phyloP scores from a whole-genome alignment of 2,888 invertebrate genomes.

The Saturnia pavonia region DNA sequence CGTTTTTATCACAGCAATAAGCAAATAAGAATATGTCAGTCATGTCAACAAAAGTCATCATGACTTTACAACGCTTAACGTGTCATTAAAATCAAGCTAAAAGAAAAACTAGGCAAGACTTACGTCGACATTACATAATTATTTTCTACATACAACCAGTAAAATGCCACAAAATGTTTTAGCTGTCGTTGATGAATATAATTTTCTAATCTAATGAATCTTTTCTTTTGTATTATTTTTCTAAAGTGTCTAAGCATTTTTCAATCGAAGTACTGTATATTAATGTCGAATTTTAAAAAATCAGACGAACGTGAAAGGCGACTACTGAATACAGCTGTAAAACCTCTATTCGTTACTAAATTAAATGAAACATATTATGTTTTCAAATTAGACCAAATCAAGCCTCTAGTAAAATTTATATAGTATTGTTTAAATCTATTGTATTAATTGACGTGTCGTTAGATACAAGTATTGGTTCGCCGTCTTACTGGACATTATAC shows the following conservation, averaged over 20 bases:
- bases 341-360: background rate
- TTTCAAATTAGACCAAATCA: background rate
- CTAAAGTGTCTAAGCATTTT: background rate
- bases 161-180: conserved; percentile 3
- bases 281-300: background rate
- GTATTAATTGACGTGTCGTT: conserved; percentile 69
- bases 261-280: background rate
- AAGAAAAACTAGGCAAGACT: background rate
- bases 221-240: background rate
- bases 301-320: background rate
- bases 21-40: background rate
- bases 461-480: conserved; percentile 63
- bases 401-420: background rate
- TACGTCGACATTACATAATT: background rate
- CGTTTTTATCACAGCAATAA: background rate
- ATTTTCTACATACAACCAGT: background rate
- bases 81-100: background rate
- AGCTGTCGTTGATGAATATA: background rate
- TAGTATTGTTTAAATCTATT: conserved; percentile 42
- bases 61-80: background rate
- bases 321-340: background rate
- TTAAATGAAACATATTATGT: background rate
- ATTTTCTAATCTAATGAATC: background rate
- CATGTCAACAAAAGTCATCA: background rate
- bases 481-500: conserved; percentile 31